These are phyloP conservation scores for Batillaria attramentaria DNA, from an alignment of 1,140 invertebrate species.

Conservation along the genomic window DNA sequence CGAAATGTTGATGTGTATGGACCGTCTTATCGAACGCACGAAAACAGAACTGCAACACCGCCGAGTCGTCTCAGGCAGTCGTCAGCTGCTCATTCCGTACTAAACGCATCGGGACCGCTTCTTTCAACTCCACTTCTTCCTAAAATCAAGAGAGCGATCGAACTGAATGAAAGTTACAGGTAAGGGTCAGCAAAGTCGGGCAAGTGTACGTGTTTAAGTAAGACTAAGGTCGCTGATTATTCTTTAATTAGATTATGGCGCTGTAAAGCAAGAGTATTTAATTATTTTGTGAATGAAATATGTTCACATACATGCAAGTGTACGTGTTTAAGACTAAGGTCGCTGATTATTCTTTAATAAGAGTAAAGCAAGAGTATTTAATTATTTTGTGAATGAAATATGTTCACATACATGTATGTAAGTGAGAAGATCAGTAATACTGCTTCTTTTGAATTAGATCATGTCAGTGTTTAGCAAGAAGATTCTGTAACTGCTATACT, in stretches of 20 bases:
- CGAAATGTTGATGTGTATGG: not conserved
- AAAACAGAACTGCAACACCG: not conserved
- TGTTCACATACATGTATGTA: not conserved
- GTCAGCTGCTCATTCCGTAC: not conserved
- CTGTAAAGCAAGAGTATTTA: not conserved
- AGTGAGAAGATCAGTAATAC: not conserved
- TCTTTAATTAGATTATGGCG: not conserved
- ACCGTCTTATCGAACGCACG: no score
- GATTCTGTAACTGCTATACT: not conserved
- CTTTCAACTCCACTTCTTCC: conserved; percentile 37
- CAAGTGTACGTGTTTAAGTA: no score
- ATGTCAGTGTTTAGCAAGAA: not conserved
- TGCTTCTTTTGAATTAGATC: not conserved
- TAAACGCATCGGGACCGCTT: conserved; percentile 36
- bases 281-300: not conserved
- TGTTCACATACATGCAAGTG: not conserved
- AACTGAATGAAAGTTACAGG: conserved; percentile 28
- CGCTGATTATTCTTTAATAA: not conserved
- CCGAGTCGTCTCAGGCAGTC: not conserved
- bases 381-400: not conserved
- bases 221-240: not conserved
- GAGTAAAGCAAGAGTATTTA: not conserved
- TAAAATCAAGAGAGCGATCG: conserved; percentile 37
- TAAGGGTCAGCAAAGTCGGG: not conserved
- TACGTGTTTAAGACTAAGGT: not conserved